phyloP scores from a whole-genome alignment of 2,888 invertebrate species.

The Entomobrya proxima region DNA sequence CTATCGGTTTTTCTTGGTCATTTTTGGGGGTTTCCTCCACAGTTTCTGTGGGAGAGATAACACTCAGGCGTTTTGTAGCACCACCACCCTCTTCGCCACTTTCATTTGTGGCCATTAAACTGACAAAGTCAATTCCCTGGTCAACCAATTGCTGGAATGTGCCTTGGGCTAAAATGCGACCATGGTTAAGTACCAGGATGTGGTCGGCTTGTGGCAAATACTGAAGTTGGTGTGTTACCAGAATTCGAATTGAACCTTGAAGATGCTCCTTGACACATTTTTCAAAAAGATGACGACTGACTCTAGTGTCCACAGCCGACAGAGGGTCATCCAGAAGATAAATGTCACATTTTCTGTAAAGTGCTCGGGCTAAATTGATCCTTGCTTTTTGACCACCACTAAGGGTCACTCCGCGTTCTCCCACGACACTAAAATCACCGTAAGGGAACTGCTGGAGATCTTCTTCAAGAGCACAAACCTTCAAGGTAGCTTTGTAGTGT shows the following conservation, averaged over 20 bases:
- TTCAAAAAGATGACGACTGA: slow-evolving; percentile 78
- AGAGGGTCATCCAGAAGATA: slow-evolving; percentile 80
- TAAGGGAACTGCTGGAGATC: slow-evolving; percentile 65
- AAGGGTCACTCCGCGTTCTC: no score
- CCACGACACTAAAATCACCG: slow-evolving; percentile 59
- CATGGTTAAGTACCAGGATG: slow-evolving; percentile 80
- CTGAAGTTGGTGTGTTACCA: slow-evolving; percentile 89
- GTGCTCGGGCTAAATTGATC: no score
- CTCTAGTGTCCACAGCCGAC: slow-evolving; percentile 79
- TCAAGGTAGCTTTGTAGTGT: slow-evolving; percentile 57
- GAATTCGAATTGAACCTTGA: slow-evolving; percentile 77
- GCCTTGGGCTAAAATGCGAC: no score
- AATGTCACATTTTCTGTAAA: slow-evolving; percentile 79
- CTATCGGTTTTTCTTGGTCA: neutral
- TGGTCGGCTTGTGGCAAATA: slow-evolving; percentile 84
- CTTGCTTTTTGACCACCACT: no score
- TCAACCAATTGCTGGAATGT: no score
- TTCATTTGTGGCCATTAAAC: slow-evolving; percentile 76
- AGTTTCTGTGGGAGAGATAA: neutral
- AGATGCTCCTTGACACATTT: slow-evolving; percentile 77
- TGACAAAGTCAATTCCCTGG: slow-evolving; percentile 76
- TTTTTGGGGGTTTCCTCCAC: neutral
- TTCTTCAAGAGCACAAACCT: slow-evolving; percentile 57
- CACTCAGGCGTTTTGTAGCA: neutral
- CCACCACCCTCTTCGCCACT: slow-evolving; percentile 66